Percentiles rank a stretch among this genome's conserved stretches.
Evolutionary conservation across 2,113 vertebrate genomes (phyloP).

Genomic region (Amphiprion ocellaris): DNA sequence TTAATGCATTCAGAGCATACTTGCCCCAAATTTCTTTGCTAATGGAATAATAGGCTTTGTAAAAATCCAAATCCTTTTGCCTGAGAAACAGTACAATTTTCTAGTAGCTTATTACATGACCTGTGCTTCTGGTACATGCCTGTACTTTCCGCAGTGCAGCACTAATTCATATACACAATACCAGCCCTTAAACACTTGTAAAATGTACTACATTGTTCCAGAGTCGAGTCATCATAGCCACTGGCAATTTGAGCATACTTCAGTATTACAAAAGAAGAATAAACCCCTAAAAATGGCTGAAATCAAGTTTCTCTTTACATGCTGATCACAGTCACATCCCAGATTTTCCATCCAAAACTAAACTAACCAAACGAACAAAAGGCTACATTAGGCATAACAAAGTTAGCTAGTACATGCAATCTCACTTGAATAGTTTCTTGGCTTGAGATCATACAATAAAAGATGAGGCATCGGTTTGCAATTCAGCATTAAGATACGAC

Average conservation of each 20-base stretch:
- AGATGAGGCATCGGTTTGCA: constrained; percentile 35
- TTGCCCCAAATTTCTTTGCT: background rate
- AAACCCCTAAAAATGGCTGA: constrained; percentile 4
- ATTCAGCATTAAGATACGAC: constrained; percentile 15
- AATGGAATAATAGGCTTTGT: background rate
- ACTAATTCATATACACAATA: background rate
- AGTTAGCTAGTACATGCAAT: constrained; percentile 27
- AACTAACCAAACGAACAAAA: constrained; percentile 13
- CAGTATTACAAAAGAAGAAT: background rate
- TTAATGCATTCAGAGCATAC: background rate
- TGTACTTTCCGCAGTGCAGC: background rate
- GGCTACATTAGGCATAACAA: constrained; percentile 10
- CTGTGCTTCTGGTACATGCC: background rate
- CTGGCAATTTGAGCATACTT: background rate
- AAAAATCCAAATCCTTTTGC: constrained; percentile 3
- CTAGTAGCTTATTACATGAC: background rate
- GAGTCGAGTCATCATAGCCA: background rate
- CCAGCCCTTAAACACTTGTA: constrained; percentile 30
- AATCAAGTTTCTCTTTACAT: constrained; percentile 16
- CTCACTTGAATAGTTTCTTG: constrained; percentile 11
- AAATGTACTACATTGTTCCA: background rate
- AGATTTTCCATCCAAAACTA: constrained; percentile 23
- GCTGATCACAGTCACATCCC: constrained; percentile 19
- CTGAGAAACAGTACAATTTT: constrained; percentile 12
- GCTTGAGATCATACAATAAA: constrained; percentile 8